Percentiles rank a stretch among this genome's conserved stretches.
Conservation (phyloP, 2,113 vertebrate species). For the Lepidothrix coronata region DNA sequence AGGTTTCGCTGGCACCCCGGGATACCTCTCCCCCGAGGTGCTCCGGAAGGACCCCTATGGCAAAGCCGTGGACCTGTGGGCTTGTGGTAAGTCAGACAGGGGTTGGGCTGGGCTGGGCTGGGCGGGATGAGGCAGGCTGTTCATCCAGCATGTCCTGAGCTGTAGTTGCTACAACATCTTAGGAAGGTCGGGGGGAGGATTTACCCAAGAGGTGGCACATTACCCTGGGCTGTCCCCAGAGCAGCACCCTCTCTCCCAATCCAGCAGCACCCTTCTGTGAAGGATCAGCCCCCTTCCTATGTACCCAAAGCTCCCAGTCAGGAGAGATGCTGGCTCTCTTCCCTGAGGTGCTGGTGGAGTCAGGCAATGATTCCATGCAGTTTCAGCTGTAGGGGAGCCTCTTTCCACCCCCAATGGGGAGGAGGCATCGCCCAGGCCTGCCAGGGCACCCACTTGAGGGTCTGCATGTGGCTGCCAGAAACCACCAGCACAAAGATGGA, state of each 20-base stretch:
- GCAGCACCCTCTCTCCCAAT: neutral
- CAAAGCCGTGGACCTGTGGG: slow-evolving; percentile 95
- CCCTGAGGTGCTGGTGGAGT: neutral
- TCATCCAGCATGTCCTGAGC: neutral
- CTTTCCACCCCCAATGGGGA: fast-evolving
- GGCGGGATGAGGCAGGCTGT: neutral
- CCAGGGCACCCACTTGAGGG: neutral
- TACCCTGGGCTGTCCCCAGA: neutral
- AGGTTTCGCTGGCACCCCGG: slow-evolving; percentile 84
- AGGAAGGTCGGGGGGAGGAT: neutral
- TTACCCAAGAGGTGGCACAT: neutral
- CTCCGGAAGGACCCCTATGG: slow-evolving; percentile 94
- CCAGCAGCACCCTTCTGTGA: neutral
- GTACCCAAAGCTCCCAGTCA: neutral
- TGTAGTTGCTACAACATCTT: fast-evolving
- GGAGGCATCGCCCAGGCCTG: neutral
- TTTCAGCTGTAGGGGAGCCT: neutral
- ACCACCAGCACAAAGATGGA: slow-evolving; percentile 30
- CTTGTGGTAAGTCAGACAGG: slow-evolving; percentile 82
- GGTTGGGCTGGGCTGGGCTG: neutral
- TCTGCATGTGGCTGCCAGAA: neutral
- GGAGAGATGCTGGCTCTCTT: neutral
- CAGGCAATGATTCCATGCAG: neutral
- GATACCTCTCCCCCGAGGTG: slow-evolving; percentile 88
- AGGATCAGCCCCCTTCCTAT: neutral